These are phyloP conservation scores for Mya arenaria DNA, from an alignment of 1,140 invertebrate species.

Conservation along the genomic window DNA sequence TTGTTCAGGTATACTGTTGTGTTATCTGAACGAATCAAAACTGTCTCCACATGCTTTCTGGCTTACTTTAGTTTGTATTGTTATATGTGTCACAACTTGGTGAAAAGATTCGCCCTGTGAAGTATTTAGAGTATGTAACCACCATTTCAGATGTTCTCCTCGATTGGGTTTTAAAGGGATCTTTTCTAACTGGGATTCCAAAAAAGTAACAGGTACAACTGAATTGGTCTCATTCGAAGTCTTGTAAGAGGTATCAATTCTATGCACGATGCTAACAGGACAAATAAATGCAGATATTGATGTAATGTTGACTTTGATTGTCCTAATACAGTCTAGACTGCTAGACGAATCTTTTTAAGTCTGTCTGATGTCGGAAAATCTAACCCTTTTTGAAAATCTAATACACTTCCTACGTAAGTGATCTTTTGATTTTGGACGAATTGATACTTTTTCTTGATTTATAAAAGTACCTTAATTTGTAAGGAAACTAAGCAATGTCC, in stretches of 20 bases:
- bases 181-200: background rate
- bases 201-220: conserved; percentile 18
- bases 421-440: background rate
- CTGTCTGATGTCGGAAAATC: background rate
- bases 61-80: background rate
- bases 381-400: background rate
- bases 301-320: background rate
- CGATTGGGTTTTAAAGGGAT: background rate
- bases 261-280: conserved; percentile 1
- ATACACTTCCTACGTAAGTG: background rate
- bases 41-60: background rate
- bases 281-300: conserved; percentile 7
- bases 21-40: conserved; percentile 26
- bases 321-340: background rate
- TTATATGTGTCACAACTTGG: background rate
- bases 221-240: conserved; percentile 8
- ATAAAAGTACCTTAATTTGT: background rate
- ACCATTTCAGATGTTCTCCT: conserved; percentile 20
- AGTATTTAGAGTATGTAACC: conserved; percentile 22
- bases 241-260: background rate
- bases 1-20: conserved; percentile 26
- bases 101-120: conserved; percentile 4
- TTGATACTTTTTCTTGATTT: conserved; percentile 21
- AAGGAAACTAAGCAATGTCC: background rate
- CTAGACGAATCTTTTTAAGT: background rate